Evolutionary conservation across 2,797 vertebrate species (phyloP), one percentile per base, ranked within the genome.

Genomic region (Psittacula echo): DNA sequence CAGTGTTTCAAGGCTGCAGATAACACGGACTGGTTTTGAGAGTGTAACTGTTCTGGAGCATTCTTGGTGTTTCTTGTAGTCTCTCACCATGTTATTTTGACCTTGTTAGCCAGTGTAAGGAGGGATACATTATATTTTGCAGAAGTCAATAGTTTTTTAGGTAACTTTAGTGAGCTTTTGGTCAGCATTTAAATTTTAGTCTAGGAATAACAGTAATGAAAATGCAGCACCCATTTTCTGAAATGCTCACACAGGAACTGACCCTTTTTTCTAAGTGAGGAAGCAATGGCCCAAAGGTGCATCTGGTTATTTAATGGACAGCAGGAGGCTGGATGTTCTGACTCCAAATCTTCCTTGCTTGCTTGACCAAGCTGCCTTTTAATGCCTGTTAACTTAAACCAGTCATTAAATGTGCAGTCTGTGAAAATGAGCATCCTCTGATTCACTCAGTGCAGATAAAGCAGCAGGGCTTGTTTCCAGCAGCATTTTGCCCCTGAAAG

Each of bases 61-160:
- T 66, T 81, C 26, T 53, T 71, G 39, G 16, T 18, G 1, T 26
- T 68, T 70, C 41, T 70, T 41, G 4, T 70, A 48, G 65, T 24
- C 20, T 6, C 3, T 37, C 4, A 48, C 45, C 0, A 0, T 48
- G 67, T 21, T 8, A 0, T 13, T 73, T 14, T 37, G 62, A 34
- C 30, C 34, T 73, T 80, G 41, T 41, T 58, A 86, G 65, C 6
- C 20, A 4, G 10, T 4, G 26, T 41, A 6, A 76, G 19, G 64
- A 79, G n/a, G 5, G 30, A 17, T 51, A 6, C 0, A 0, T 60
- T 70, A 1, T 9, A 20, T 70, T 95, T 89, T 66, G n/a, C 32
- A 51, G n/a, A 81, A 82, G 41, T 73, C 29, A 22, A 12, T 13
- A 62, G 47, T 70, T 37, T 67, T 70, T 74, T 48, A 32, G 29